Conservation (phyloP, 2,797 vertebrate species). For the Pantherophis alleghaniensis region DNA sequence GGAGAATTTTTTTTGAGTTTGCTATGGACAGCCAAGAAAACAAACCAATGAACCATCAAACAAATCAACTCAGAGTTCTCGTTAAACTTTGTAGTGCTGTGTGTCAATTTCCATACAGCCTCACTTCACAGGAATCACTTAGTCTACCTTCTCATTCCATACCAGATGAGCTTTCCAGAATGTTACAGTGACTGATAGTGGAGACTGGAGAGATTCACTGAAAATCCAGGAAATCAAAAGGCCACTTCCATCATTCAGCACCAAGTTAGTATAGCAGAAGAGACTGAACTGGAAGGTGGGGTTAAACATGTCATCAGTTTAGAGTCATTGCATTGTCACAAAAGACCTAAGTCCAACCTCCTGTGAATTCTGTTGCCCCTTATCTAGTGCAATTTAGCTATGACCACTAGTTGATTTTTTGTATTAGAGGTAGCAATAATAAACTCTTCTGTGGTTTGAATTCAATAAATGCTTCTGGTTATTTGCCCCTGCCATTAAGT, state of each 20-base stretch:
- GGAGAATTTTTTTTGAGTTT: background rate
- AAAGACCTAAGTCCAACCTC: background rate
- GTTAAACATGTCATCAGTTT: background rate
- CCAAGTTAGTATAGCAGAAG: background rate
- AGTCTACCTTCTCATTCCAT: background rate
- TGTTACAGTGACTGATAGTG: background rate
- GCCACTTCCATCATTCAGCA: background rate
- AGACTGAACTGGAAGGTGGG: background rate
- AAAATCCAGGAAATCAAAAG: background rate
- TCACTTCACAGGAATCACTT: background rate
- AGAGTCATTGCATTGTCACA: background rate
- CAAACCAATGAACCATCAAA: background rate
- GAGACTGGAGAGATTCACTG: background rate
- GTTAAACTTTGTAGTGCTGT: background rate
- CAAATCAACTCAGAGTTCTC: background rate
- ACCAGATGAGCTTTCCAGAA: background rate
- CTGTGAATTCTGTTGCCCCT: background rate
- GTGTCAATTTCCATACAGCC: background rate
- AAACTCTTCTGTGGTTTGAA: background rate
- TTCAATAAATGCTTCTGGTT: background rate
- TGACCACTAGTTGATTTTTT: background rate
- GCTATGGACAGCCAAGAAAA: background rate
- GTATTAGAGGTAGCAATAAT: background rate
- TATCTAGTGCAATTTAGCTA: background rate
- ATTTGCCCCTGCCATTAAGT: background rate